Evolutionary conservation across 2,888 invertebrate genomes (phyloP), one percentile per base, ranked within the genome.

Genomic region (Sesia bembeciformis): DNA sequence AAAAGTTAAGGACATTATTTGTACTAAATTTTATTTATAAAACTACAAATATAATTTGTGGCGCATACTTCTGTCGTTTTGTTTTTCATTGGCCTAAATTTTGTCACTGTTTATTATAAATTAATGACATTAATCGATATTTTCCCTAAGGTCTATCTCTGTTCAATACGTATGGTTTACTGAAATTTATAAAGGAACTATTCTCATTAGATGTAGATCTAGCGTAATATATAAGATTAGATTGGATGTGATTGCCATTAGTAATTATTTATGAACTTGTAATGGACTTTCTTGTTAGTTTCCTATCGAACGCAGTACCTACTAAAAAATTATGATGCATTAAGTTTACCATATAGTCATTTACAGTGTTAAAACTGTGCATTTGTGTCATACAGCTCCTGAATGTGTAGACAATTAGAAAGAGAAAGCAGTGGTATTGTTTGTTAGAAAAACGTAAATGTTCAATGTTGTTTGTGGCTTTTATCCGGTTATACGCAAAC

Each of bases 391-490:
- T 61, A 62, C 58, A 58, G 39, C 64, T 66, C 60, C 60, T 70
- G 56, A 71, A 67, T 73, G 71, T 72, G 70, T 76, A 78, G 74
- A 59, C 58, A 58, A 63, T 62, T 71, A 73, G 67, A 58, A 51
- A 60, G 60, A 61, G 62, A 59, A 62, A 65, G 66, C 61, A 63
- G 61, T 59, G 60, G 62, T 69, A 74, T 68, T 68, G 66, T 72
- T 65, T 71, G 62, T 75, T 76, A 79, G 74, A 62, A 64, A 23
- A 67, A 71, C 70, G 56, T 80, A 67, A 78, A 80, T 81, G 81
- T 84, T 81, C 62, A 74, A 76, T 81, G 76, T 83, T 76, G 75
- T 62, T 70, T 74, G 69, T 78, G 67, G 78, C 79, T 80, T 81
- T 65, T 70, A 74, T 72, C 68, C 74, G 71, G 74, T 54, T 52